A percentile compares a stretch with the other conserved stretches of the same genome.
phyloP scores from a whole-genome alignment of 2,797 vertebrate species.

The Pseudochirops corinnae region DNA sequence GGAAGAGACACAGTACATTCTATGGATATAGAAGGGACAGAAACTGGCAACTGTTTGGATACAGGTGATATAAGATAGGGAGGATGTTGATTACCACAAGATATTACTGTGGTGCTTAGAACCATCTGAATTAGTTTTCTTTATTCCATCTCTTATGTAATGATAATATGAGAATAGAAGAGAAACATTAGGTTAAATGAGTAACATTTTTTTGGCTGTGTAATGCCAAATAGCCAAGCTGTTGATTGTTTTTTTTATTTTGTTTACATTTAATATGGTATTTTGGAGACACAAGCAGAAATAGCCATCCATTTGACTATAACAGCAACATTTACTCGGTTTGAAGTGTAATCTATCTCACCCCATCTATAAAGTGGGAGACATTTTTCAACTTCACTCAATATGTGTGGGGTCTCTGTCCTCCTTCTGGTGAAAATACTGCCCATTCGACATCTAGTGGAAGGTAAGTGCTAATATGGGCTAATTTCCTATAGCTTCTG shows the following conservation, averaged over 20 bases:
- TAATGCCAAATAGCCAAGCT: neutral
- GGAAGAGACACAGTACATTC: neutral
- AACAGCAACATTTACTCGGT: neutral
- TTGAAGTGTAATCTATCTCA: neutral
- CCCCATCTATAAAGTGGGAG: neutral
- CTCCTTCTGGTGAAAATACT: neutral
- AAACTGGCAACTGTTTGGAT: neutral
- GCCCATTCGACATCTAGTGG: slow-evolving; percentile 1
- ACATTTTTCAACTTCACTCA: neutral
- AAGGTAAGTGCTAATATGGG: neutral
- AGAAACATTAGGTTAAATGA: neutral
- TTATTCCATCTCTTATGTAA: neutral
- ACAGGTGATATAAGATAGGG: neutral
- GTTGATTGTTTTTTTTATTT: neutral
- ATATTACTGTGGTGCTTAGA: neutral
- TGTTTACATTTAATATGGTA: neutral
- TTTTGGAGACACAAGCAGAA: neutral
- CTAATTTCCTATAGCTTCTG: slow-evolving; percentile 11
- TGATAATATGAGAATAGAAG: neutral
- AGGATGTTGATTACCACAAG: neutral
- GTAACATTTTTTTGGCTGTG: neutral
- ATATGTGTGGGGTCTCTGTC: neutral
- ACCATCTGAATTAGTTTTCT: neutral
- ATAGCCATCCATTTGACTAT: neutral
- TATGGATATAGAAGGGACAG: neutral